Conservation (phyloP, 2,797 vertebrate genomes). For the Schizothorax lantsangensis region DNA sequence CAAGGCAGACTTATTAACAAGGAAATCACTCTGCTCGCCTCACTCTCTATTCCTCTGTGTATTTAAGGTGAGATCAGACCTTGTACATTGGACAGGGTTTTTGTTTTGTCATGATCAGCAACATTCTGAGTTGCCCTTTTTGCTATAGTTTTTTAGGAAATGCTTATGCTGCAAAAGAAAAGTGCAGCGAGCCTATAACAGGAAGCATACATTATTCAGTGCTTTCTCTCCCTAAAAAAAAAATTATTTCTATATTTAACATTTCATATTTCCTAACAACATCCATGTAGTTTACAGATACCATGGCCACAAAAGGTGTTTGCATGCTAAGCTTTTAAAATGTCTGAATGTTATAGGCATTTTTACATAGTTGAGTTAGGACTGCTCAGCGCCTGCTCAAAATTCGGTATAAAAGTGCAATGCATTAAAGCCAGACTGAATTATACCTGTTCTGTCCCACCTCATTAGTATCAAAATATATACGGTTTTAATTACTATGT, state of each 20-base stretch:
- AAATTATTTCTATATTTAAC: background rate
- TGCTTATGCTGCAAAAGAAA: conserved; percentile 38
- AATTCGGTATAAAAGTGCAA: background rate
- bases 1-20: conserved; percentile 6
- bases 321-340: background rate
- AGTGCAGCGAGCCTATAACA: conserved; percentile 35
- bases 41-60: background rate
- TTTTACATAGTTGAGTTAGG: background rate
- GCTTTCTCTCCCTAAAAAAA: background rate
- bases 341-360: background rate
- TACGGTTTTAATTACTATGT: too few relatives aligned
- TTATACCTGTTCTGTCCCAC: too few relatives aligned
- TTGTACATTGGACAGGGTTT: conserved; percentile 36
- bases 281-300: background rate
- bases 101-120: conserved; percentile 39
- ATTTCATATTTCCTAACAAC: background rate
- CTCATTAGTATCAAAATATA: too few relatives aligned
- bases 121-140: conserved; percentile 38
- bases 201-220: conserved; percentile 32
- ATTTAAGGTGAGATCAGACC: conserved; percentile 23
- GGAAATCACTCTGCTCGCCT: background rate
- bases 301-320: background rate
- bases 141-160: conserved; percentile 23
- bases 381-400: background rate
- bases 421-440: background rate